Percentiles rank a stretch among this genome's conserved stretches.
phyloP scores from a whole-genome alignment of 2,113 vertebrate species.

The Pedionomus torquatus region DNA sequence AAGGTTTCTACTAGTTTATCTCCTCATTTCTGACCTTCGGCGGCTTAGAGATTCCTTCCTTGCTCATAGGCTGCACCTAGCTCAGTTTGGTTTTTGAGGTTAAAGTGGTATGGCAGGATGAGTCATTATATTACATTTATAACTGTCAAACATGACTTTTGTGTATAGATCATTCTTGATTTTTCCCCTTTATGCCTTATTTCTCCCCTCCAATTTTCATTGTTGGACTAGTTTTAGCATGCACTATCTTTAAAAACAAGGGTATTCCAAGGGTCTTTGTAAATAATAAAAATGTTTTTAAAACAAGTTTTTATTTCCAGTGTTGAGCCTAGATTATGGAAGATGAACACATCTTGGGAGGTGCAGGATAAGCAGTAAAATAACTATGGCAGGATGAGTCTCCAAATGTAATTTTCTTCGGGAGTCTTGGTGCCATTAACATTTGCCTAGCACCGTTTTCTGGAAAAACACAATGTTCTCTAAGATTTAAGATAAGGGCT shows the following conservation, averaged over 20 bases:
- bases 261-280: not conserved
- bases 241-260: not conserved
- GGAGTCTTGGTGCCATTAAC: not conserved
- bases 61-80: not conserved
- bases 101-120: not conserved
- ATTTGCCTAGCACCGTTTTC: not conserved
- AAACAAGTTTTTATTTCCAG: not conserved
- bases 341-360: not conserved
- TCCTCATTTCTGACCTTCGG: not conserved
- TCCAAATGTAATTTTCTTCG: not conserved
- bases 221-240: not conserved
- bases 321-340: not conserved
- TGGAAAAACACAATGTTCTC: not conserved
- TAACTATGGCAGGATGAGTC: not conserved
- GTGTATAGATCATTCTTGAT: not conserved
- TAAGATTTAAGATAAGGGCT: not conserved
- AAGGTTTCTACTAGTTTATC: not conserved
- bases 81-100: not conserved
- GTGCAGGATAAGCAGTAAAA: not conserved
- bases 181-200: not conserved
- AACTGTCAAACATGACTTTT: not conserved
- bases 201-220: not conserved
- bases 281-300: not conserved
- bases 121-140: not conserved
- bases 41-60: not conserved